Evolutionary conservation across 1,140 invertebrate genomes (phyloP).

Genomic region (Bombus fervidus): DNA sequence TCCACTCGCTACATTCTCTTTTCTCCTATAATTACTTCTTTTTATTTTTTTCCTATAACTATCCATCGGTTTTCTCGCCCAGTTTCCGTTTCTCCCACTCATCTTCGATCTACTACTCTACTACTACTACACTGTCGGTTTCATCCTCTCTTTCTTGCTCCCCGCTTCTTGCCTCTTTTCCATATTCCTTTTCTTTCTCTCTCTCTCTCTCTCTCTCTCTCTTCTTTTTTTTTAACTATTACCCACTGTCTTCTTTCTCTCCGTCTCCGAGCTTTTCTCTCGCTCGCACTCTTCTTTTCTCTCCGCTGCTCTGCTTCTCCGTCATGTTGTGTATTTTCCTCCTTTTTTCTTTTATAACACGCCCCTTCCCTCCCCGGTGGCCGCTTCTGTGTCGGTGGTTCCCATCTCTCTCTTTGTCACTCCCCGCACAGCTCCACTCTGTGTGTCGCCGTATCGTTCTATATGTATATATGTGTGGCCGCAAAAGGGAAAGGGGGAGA

Average conservation of each 20-base stretch:
- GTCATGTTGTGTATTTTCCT: constrained; percentile 48
- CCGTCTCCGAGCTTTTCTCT: constrained; percentile 3
- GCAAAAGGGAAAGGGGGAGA: constrained; percentile 68
- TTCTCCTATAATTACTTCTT: constrained; percentile 45
- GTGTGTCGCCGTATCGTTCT: constrained; percentile 63
- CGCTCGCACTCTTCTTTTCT: neutral
- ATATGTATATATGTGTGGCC: constrained; percentile 33
- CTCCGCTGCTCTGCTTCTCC: constrained; percentile 28
- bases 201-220: too few relatives aligned
- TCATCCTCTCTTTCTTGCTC: neutral
- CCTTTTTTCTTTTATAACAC: constrained; percentile 53
- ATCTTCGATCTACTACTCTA: constrained; percentile 29
- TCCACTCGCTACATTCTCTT: constrained; percentile 18
- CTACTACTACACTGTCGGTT: neutral
- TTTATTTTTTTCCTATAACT: constrained; percentile 27
- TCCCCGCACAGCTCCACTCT: neutral
- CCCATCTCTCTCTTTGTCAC: constrained; percentile 40
- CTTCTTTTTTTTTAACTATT: constrained; percentile 8
- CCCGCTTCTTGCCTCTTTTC: neutral
- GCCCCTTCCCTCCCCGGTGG: neutral
- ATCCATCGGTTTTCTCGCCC: constrained; percentile 42
- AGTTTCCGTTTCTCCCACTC: constrained; percentile 39
- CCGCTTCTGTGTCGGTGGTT: constrained; percentile 41
- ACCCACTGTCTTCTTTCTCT: constrained; percentile 14
- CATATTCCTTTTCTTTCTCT: neutral